Evolutionary conservation across 2,113 vertebrate species (phyloP).

Genomic region (Ceyx cyanopectus): DNA sequence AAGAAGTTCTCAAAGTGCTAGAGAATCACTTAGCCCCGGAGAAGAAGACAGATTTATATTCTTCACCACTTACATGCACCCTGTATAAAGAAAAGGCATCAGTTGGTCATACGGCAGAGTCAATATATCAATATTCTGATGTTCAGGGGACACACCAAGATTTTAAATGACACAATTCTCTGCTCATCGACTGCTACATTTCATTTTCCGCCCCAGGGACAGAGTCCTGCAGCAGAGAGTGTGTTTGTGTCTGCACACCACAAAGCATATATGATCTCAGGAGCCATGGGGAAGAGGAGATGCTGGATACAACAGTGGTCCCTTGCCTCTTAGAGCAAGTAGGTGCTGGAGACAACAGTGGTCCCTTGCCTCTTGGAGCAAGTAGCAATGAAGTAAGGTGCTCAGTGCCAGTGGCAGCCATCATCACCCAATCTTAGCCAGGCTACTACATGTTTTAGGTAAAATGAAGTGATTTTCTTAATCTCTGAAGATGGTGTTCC

Average conservation of each 20-base stretch:
- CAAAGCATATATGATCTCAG: fast-evolving
- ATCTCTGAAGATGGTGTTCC: not conserved
- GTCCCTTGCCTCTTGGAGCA: not conserved
- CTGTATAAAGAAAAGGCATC: not conserved
- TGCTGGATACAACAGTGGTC: not conserved
- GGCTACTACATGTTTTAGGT: not conserved
- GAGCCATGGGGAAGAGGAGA: not conserved
- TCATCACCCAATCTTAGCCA: not conserved
- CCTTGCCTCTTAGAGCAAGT: not conserved
- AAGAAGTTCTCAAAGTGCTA: not conserved
- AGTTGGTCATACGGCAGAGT: not conserved
- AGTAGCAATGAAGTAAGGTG: not conserved
- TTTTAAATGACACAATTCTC: not conserved
- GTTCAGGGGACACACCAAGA: not conserved
- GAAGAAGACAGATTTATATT: not conserved
- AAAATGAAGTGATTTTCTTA: not conserved
- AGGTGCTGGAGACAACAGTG: not conserved
- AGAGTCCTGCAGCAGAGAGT: no score
- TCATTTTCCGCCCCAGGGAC: fast-evolving
- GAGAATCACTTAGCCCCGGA: not conserved
- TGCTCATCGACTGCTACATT: not conserved
- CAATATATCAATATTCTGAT: not conserved
- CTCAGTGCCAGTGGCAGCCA: fast-evolving
- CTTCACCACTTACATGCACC: not conserved
- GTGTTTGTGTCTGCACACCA: not conserved